These are phyloP conservation scores for Nothoprocta perdicaria DNA, from an alignment of 2,113 vertebrate genomes.

Conservation along the genomic window DNA sequence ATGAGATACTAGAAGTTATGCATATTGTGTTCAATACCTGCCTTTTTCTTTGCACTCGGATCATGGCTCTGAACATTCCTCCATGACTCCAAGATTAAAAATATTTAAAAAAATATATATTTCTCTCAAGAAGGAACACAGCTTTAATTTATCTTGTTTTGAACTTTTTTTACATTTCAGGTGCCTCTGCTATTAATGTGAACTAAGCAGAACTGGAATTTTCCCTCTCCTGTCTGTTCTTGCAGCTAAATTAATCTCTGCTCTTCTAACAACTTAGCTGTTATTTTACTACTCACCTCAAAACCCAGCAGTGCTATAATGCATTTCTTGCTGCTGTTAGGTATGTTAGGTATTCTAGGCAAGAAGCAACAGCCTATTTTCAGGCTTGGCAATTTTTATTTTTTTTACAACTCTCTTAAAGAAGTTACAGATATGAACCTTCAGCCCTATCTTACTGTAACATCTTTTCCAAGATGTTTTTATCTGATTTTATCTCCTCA, in stretches of 20 bases:
- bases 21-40: not conserved
- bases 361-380: constrained; percentile 36
- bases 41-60: not conserved
- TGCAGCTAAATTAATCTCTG: not conserved
- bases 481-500: constrained; percentile 61
- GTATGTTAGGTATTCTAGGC: not conserved
- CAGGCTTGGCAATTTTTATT: not conserved
- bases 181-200: not conserved
- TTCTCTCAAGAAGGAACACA: not conserved
- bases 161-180: not conserved
- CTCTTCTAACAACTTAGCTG: not conserved
- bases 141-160: not conserved
- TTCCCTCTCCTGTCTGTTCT: not conserved
- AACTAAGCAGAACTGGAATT: not conserved
- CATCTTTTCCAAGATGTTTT: constrained; percentile 66
- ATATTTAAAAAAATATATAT: not conserved
- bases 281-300: constrained; percentile 8
- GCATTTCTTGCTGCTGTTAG: constrained; percentile 3
- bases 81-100: not conserved
- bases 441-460: constrained; percentile 47
- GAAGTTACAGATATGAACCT: constrained; percentile 20
- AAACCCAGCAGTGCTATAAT: not conserved
- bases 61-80: not conserved
- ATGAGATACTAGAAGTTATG: not conserved
- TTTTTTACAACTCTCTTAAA: constrained; percentile 11